Evolutionary conservation across 2,797 vertebrate genomes (phyloP).

Genomic region (Notolabrus celidotus): DNA sequence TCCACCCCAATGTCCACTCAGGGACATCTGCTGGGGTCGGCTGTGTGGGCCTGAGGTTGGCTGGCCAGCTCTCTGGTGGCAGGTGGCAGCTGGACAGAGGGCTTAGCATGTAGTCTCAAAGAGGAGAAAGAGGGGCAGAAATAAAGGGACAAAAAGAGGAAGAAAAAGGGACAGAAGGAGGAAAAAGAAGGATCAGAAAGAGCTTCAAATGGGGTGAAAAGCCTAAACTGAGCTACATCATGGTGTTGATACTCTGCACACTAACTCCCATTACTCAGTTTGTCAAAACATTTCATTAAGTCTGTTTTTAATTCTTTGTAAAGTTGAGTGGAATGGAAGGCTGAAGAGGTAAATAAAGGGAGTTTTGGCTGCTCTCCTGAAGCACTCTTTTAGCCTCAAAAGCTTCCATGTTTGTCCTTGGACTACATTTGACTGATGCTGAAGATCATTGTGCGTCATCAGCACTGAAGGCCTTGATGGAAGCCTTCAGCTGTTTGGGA

Average conservation of each 20-base stretch:
- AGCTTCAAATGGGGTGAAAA: slow-evolving; percentile 29
- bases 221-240: slow-evolving; percentile 7
- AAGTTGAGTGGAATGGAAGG: slow-evolving; percentile 18
- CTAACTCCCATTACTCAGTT: slow-evolving; percentile 29
- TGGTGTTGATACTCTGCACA: slow-evolving; percentile 9
- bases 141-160: slow-evolving; percentile 13
- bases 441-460: slow-evolving; percentile 32
- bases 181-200: background rate
- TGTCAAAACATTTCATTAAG: slow-evolving; percentile 54
- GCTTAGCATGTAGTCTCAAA: slow-evolving; percentile 48
- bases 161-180: slow-evolving; percentile 6
- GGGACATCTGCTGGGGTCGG: slow-evolving; percentile 80
- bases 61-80: slow-evolving; percentile 59
- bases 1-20: slow-evolving; percentile 57
- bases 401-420: slow-evolving; percentile 67
- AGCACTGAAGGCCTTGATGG: slow-evolving; percentile 35
- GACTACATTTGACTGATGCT: slow-evolving; percentile 49
- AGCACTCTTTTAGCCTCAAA: slow-evolving; percentile 51
- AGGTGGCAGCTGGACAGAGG: slow-evolving; percentile 78
- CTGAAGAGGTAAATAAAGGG: slow-evolving; percentile 23
- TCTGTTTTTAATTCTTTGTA: slow-evolving; percentile 27
- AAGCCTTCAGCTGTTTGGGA: slow-evolving; percentile 58
- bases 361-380: slow-evolving; percentile 52
- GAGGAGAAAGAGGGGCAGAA: background rate
- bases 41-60: slow-evolving; percentile 58